Evolutionary conservation across 2,888 invertebrate species (phyloP), one percentile per base, ranked within the genome.

Genomic region (Rapana venosa): DNA sequence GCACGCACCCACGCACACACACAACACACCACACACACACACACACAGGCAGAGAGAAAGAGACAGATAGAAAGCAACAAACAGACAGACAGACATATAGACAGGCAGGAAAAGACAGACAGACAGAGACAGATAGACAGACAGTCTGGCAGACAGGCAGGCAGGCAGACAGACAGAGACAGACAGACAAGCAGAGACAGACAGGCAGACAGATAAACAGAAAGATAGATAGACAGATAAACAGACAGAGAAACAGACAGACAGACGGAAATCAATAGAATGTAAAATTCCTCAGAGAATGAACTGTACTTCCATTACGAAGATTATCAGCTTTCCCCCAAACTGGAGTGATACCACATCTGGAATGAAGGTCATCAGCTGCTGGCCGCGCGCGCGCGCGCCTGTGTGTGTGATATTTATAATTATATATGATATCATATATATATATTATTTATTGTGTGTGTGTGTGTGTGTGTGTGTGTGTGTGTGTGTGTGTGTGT

Each of bases 1-100:
- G 35, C 79, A 35, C 79, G 35, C 79, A 35, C 32, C 32, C 79
- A 35, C 79, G 35, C 79, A 35, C 79, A 79, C 79, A 79, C 79
- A 79, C 32, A 79, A 2, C 8, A 47, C 47, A 47, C 47, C 79
- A 79, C 79, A 79, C 79, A 35, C 79, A 79, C 35, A 79, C 79
- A 79, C 79, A 79, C 79, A 79, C 79, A 79, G 35, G 35, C 79
- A 79, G 6, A 35, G 35, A 79, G 15, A 79, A 30, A 74, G 2
- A 74, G 26, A 74, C n/a, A 74, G 26, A 74, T 22, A 74, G 22
- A 74, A 11, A 74, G n/a, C 8, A 26, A 74, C 1, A 74, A 11
- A n/a, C n/a, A 74, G n/a, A 1, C 5, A 74, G 15, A 22, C n/a
- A 74, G 6, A 66, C 1, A 66, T 4, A 66, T 17, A 66, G 66